Evolutionary conservation across 2,888 invertebrate species (phyloP), one percentile per base, ranked within the genome.

Genomic region (Ophioninae sp.): DNA sequence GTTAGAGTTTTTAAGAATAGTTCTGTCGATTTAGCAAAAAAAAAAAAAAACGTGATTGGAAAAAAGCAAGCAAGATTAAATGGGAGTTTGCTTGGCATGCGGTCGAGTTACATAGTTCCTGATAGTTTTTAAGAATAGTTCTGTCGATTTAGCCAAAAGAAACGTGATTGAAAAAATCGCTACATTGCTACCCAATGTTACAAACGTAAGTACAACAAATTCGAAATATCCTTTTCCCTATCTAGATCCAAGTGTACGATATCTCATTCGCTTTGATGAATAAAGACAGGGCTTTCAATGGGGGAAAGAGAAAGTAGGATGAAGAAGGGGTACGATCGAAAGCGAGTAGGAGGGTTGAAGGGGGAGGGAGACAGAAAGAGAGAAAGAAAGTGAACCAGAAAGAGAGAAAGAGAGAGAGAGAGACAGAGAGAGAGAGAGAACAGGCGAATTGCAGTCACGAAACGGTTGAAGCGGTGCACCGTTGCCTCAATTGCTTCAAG

Each of bases 401-500:
- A 30, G 59, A 39, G 67, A 51, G 81, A 68, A 22, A 63, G 30
- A 23, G 69, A 71, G 77, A 77, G n/a, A 51, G 39, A 56, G 41
- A n/a, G 23, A 39, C 41, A 56, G 37, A 30, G 61, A 51, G 71
- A 72, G 67, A n/a, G 72, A 82, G 65, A 68, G 64, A 23, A 63
- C 67, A 74, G 79, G 75, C 71, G 79, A 84, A 85, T 85, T 83
- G 85, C 84, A 85, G 82, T 85, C 81, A 79, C 76, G 82, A 64
- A 82, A 77, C 79, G 79, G 79, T 79, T 85, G 79, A 85, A 85
- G 77, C 85, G 83, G 83, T 82, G 85, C 82, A 75, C 69, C 83
- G 85, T 85, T 80, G 83, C 86, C 83, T 80, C 82, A 86, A 86
- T 85, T 81, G 85, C 86, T 85, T 80, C 79, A 83, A 86, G 86